Conservation (phyloP, 2,888 invertebrate species). For the Adelphocoris suturalis region DNA sequence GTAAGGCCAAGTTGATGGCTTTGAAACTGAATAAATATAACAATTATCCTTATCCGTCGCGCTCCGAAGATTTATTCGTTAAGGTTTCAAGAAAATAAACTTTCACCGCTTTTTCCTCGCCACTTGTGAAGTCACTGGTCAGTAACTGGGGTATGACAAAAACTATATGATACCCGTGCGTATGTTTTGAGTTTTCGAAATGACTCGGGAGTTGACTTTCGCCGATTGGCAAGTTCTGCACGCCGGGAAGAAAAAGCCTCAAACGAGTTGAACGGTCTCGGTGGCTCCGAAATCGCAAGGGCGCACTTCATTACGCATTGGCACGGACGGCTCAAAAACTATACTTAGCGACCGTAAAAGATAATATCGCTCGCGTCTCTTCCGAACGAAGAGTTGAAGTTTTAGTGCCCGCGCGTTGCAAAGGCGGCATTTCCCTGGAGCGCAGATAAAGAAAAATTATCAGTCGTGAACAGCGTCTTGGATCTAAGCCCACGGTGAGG, state of each 20-base stretch:
- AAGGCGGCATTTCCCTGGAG: neutral
- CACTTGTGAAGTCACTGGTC: too few relatives aligned
- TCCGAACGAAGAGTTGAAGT: neutral
- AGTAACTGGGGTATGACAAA: too few relatives aligned
- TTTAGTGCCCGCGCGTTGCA: constrained; percentile 19
- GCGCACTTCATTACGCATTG: constrained; percentile 34
- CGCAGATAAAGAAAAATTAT: neutral
- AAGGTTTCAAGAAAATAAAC: too few relatives aligned
- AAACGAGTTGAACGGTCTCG: constrained; percentile 16
- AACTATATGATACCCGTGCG: neutral
- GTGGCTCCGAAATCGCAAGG: neutral
- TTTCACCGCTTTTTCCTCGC: too few relatives aligned
- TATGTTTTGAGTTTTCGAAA: neutral
- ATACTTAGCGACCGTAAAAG: constrained; percentile 34
- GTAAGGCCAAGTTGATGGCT: too few relatives aligned
- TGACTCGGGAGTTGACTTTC: neutral
- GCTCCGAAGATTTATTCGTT: too few relatives aligned
- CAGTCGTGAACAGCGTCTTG: neutral
- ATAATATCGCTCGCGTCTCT: neutral
- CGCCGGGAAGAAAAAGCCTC: neutral
- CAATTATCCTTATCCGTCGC: too few relatives aligned
- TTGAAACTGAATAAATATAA: too few relatives aligned
- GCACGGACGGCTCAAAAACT: constrained; percentile 30
- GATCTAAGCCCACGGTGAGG: too few relatives aligned
- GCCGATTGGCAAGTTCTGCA: neutral